These are phyloP conservation scores for Drosophila pectinifera DNA, from an alignment of 1,140 invertebrate genomes.

Conservation along the genomic window DNA sequence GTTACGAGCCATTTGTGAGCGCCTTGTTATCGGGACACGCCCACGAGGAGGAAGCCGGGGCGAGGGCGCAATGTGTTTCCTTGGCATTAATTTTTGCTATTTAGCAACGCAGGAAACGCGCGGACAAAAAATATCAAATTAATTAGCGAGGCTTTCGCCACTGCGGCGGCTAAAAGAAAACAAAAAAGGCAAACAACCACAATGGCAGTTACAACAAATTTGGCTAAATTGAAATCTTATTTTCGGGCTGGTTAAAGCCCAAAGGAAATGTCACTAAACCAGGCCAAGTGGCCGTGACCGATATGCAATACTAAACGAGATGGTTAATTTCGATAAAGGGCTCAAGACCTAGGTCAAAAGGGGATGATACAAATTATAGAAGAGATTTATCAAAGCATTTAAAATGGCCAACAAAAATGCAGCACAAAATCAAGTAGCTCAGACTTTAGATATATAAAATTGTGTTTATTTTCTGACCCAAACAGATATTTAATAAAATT, in stretches of 20 bases:
- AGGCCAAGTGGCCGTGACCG: constrained; percentile 19
- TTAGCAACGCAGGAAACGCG: constrained; percentile 28
- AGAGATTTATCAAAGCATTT: not conserved
- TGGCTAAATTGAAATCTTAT: constrained; percentile 60
- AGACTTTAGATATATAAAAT: not conserved
- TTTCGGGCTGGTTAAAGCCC: constrained; percentile 25
- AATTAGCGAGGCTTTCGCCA: constrained; percentile 60
- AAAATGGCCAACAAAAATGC: too few relatives aligned
- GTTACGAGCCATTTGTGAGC: constrained; percentile 60
- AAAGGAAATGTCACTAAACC: constrained; percentile 6
- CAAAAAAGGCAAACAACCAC: constrained; percentile 22
- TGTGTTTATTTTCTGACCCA: not conserved
- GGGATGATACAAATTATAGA: constrained; percentile 2
- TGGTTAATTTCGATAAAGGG: constrained; percentile 17
- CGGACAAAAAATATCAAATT: constrained; percentile 70
- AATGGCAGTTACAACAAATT: constrained; percentile 29
- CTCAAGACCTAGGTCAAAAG: not conserved
- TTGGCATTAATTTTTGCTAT: constrained; percentile 61
- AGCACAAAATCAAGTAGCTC: not conserved
- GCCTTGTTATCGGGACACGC: constrained; percentile 52
- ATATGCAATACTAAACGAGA: not conserved
- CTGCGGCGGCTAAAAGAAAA: constrained; percentile 18
- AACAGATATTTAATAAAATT: not conserved
- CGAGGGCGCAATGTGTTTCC: constrained; percentile 38
- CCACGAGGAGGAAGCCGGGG: constrained; percentile 1